Evolutionary conservation across 2,113 vertebrate species (phyloP), one percentile per base, ranked within the genome.

Genomic region (Vidua macroura): DNA sequence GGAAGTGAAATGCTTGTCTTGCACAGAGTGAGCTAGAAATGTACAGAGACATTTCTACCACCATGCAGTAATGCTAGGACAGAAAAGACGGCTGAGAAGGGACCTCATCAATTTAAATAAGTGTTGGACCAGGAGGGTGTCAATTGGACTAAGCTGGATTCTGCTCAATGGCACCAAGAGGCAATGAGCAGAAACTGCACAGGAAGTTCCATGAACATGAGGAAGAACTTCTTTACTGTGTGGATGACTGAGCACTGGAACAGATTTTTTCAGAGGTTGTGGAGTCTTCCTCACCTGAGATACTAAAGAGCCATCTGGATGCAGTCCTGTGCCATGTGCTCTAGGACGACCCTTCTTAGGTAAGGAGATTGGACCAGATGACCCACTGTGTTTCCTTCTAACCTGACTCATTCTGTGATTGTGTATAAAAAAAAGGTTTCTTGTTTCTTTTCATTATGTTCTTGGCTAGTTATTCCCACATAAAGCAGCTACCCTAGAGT

Each of bases 151-250:
- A 67, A 76, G 21, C 7, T n/a, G 31, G 21, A 24, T 11, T 68
- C n/a, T 60, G 12, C 30, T 48, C 1, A 0, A 30, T 48, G 17
- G 13, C 6, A 17, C 25, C 12, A 23, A 35, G 20, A 19, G 11
- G 11, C 17, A 48, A 31, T 5, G 8, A 41, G n/a, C 30, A 68
- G 53, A 68, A 62, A 31, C 3, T 27, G 30, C 11, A 62, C 21
- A 41, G 25, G 24, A 41, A 35, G 24, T 68, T 60, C 20, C 30
- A 68, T 46, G 39, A 75, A 31, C 12, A 3, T 7, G 14, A 83
- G 11, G 13, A 68, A 62, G 24, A 55, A 35, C 4, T 18, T 39
- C 13, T 62, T n/a, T 30, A n/a, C 23, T 30, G 3, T 22, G 20
- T 11, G 6, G 5, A 9, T n/a, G 28, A 89, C 23, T 3, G 1